Evolutionary conservation across 2,888 invertebrate genomes (phyloP), one percentile per base, ranked within the genome.

Genomic region (Drosophila longiperda): DNA sequence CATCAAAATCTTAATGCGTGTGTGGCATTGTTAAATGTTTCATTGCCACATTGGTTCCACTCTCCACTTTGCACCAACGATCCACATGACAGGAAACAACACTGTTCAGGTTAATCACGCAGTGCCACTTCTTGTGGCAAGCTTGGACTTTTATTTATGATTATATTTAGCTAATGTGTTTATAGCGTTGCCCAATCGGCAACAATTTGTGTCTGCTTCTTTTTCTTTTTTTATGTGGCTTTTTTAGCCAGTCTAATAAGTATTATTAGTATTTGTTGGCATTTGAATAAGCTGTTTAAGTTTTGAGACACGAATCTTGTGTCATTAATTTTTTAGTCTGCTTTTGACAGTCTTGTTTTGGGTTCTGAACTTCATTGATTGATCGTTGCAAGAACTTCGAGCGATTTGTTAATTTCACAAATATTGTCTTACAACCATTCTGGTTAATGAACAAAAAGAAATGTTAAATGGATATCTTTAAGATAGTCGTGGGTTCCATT

Each of bases 1-100:
- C 76, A 62, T 73, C 52, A 74, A 70, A 55, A 68, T 70, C 71
- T 82, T 76, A 61, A 61, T 71, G 65, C 59, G 74, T 62, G 61
- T 80, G 66, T 59, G 60, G 78, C 78, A 73, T 69, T 65, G 66
- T 73, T 54, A 66, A 68, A 63, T 66, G 55, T 68, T 23, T 48
- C 52, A 20, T 15, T 59, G 71, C 57, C 40, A 40, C 2, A 40
- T 40, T 42, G n/a, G 42, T 49, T 53, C 29, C 29, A 12, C 26
- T 17, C 66, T 45, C 45, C 42, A 65, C 32, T 36, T 40, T 33
- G 20, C 23, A 15, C 36, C 38, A 9, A 2, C 15, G 8, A 23
- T 45, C 15, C 45, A 15, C 20, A 15, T 15, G 7, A 45, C 20
- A 26, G 12, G 20, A 20, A 33, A 20, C 33, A 67, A 55, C 33